Percentiles rank a stretch among this genome's conserved stretches.
Evolutionary conservation across 2,888 invertebrate genomes (phyloP).

Genomic region (Ochropacha duplaris): DNA sequence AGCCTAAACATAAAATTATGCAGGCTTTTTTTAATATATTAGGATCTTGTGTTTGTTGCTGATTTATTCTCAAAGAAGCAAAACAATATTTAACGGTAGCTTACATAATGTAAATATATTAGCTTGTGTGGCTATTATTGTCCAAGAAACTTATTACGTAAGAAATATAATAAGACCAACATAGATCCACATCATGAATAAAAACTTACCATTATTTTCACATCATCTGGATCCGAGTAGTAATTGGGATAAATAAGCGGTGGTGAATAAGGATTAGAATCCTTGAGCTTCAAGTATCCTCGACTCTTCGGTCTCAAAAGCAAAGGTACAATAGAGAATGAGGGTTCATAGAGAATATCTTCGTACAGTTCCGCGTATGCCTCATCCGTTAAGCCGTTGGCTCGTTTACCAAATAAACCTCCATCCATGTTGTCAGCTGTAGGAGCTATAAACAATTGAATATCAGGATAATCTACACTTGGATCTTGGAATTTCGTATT

Average conservation of each 20-base stretch:
- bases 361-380: slow-evolving; percentile 88
- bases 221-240: slow-evolving; percentile 87
- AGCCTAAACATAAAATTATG: too few species aligned
- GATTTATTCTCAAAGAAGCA: background rate
- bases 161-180: too few species aligned
- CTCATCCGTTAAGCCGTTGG: slow-evolving; percentile 85
- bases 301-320: slow-evolving; percentile 89
- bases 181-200: too few species aligned
- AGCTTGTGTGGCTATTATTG: background rate
- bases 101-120: too few species aligned
- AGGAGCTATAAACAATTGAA: slow-evolving; percentile 89
- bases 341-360: slow-evolving; percentile 86
- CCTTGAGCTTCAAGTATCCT: slow-evolving; percentile 86
- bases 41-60: background rate
- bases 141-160: background rate
- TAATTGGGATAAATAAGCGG: slow-evolving; percentile 96
- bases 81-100: slow-evolving; percentile 2
- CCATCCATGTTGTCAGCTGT: slow-evolving; percentile 91
- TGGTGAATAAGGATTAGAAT: slow-evolving; percentile 86
- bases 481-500: slow-evolving; percentile 88
- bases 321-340: slow-evolving; percentile 86
- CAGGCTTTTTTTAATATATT: too few species aligned
- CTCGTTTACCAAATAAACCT: slow-evolving; percentile 87
- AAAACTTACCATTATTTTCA: slow-evolving; percentile 86
- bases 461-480: slow-evolving; percentile 88